Base-by-base conservation (phyloP, 2,797 vertebrate genomes). In the Anas flavirostris region DNA sequence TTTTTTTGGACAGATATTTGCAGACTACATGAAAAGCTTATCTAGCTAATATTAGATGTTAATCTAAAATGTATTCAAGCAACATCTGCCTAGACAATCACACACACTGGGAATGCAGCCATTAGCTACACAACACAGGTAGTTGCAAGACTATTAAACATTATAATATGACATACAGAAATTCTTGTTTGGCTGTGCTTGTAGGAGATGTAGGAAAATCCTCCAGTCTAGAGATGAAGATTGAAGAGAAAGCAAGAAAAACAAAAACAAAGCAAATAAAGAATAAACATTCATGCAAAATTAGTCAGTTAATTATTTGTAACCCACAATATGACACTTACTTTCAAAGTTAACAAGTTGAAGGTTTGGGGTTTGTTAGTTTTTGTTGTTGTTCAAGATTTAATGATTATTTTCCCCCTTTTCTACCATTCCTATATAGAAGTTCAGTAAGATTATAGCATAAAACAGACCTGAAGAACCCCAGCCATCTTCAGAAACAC, bases 121-220 rank as follows among this genome's bases (percentile, higher is more conserved):
- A 88, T 70, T 80, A 95, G 96, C 79, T 96, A 96, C 79, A 95
- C 73, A 93, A 92, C 80, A 97, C 91, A 88, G 74, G 92, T 97
- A 97, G 97, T 90, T 85, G 95, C 96, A 97, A 96, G 94, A 96
- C 91, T 97, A 95, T 94, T 97, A 97, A 92, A 97, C 90, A 72
- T 90, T 96, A 83, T 91, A 97, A 94, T 95, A 89, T 82, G 90
- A 99, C 99, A 98, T 99, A 99, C 99, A 99, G 99, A 99, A 99
- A 99, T 98, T 99, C 99, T 98, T 99, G 99, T 98, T 99, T 99
- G 98, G 99, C 99, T 98, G 99, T 99, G 98, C 99, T 99, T 98
- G 99, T 99, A 98, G 99, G 99, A 99, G 99, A 99, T 97, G 99
- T 99, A 97, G 99, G 99, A 98, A 99, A 99, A 98, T 99, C 99